Evolutionary conservation across 2,113 vertebrate species (phyloP).

Genomic region (Cochlearius cochlearius): DNA sequence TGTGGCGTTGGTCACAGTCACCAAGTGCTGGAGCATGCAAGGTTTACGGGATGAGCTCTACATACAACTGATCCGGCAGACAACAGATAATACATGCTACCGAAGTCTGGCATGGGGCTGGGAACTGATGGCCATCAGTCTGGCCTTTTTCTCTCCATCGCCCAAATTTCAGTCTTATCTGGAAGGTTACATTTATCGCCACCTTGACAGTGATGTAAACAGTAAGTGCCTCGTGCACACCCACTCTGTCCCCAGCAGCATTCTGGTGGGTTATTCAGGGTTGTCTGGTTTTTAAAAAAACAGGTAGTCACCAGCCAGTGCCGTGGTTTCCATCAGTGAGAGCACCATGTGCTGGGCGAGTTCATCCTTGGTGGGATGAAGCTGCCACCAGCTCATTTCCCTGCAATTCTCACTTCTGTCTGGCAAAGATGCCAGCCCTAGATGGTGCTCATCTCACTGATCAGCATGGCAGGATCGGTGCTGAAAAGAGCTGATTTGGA

Average conservation of each 20-base stretch:
- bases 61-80: constrained; percentile 88
- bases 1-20: constrained; percentile 80
- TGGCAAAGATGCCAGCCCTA: background rate
- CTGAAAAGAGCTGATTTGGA: background rate
- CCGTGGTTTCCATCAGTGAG: background rate
- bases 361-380: background rate
- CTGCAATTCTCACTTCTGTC: background rate
- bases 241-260: background rate
- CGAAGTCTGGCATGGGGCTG: constrained; percentile 84
- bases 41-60: constrained; percentile 89
- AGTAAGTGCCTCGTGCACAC: constrained; percentile 74
- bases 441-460: background rate
- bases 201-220: constrained; percentile 86
- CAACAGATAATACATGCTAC: constrained; percentile 84
- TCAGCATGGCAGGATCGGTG: background rate
- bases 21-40: constrained; percentile 89
- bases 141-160: constrained; percentile 90
- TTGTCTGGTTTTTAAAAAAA: background rate
- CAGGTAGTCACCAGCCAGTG: background rate
- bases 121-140: constrained; percentile 89
- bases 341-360: background rate
- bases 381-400: background rate
- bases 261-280: background rate
- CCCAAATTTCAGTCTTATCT: constrained; percentile 91
- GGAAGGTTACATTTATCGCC: constrained; percentile 91